Conservation (phyloP, 2,797 vertebrate species). For the Anabas testudineus region DNA sequence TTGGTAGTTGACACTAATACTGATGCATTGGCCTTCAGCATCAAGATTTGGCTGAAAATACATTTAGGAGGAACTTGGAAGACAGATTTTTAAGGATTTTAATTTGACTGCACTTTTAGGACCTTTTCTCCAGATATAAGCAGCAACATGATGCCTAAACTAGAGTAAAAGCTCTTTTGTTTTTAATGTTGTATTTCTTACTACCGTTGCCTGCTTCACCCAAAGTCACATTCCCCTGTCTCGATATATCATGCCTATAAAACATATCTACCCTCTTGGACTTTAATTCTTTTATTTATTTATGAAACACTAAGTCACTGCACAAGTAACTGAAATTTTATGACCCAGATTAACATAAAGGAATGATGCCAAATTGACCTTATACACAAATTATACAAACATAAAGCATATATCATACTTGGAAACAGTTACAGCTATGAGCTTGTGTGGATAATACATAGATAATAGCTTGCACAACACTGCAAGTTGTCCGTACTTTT, state of each 20-base stretch:
- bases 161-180: neutral
- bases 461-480: neutral
- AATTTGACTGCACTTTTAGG: neutral
- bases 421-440: neutral
- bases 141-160: neutral
- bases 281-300: constrained; percentile 3
- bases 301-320: neutral
- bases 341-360: neutral
- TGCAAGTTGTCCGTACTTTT: neutral
- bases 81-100: neutral
- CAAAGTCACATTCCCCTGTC: neutral
- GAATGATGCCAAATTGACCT: neutral
- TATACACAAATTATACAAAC: neutral
- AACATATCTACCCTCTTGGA: constrained; percentile 1
- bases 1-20: constrained; percentile 13
- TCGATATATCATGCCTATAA: constrained; percentile 17
- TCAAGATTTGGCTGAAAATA: neutral
- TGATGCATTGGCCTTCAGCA: neutral
- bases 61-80: neutral
- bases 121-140: neutral
- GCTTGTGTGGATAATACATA: neutral
- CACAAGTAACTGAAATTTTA: neutral
- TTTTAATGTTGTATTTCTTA: neutral
- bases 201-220: neutral
- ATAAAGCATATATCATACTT: neutral